phyloP scores from a whole-genome alignment of 2,888 invertebrate species.

The Sepioteuthis lessoniana region DNA sequence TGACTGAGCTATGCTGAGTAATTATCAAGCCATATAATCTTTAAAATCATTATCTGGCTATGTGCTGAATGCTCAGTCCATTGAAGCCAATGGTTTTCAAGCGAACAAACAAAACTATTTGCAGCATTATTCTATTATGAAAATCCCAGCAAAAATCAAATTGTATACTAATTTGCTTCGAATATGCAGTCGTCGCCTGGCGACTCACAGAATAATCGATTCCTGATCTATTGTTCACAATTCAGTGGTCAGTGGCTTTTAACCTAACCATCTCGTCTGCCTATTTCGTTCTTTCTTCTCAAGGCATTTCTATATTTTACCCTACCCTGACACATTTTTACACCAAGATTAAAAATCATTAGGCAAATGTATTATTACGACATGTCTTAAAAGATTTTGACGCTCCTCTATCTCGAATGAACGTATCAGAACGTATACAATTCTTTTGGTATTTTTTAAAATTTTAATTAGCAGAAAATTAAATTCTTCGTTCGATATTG shows the following conservation, averaged over 20 bases:
- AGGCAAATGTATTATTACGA: too few species aligned
- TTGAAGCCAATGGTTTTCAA: not conserved
- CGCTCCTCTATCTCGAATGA: too few species aligned
- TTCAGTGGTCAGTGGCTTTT: constrained; percentile 2
- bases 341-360: too few species aligned
- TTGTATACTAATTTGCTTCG: not conserved
- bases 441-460: too few species aligned
- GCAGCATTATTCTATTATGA: not conserved
- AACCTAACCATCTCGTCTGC: not conserved
- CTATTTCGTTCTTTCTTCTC: not conserved
- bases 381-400: too few species aligned
- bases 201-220: not conserved
- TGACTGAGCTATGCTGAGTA: too few species aligned
- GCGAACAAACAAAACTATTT: not conserved
- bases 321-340: too few species aligned
- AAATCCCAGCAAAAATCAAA: not conserved
- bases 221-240: not conserved
- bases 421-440: too few species aligned
- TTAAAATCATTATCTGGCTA: not conserved
- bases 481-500: too few species aligned
- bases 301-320: too few species aligned
- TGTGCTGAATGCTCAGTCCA: not conserved
- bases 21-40: too few species aligned
- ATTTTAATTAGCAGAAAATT: too few species aligned
- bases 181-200: not conserved